Evolutionary conservation across 2,113 vertebrate genomes (phyloP).

Genomic region (Suricata suricatta): DNA sequence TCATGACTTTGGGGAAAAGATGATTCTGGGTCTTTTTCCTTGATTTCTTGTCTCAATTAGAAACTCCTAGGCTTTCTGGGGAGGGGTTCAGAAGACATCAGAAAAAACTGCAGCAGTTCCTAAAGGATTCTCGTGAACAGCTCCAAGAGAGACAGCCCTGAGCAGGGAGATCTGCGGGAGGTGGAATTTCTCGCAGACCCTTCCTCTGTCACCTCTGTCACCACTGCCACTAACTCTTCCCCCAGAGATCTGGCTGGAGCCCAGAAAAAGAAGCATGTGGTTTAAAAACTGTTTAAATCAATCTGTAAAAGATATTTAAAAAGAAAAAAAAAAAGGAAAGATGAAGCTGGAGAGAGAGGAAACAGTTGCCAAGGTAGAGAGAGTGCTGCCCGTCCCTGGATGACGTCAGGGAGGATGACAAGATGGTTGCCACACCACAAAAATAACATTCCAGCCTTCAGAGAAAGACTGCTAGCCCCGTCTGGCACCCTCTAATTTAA

Average conservation of each 20-base stretch:
- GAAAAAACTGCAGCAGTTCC: not conserved
- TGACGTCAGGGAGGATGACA: not conserved
- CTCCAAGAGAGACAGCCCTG: slow-evolving; percentile 62
- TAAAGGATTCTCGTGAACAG: not conserved
- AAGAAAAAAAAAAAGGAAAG: not conserved
- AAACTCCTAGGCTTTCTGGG: slow-evolving; percentile 78
- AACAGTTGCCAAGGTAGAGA: slow-evolving; percentile 36
- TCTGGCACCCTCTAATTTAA: slow-evolving; percentile 59
- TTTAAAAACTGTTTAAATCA: slow-evolving; percentile 61
- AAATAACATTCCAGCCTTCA: not conserved
- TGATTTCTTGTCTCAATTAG: slow-evolving; percentile 71
- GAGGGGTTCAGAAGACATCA: not conserved
- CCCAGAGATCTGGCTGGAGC: slow-evolving; percentile 57
- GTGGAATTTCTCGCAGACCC: not conserved
- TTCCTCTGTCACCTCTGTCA: not conserved
- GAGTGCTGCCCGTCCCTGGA: not conserved
- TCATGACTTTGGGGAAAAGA: slow-evolving; percentile 73
- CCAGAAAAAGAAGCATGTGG: slow-evolving; percentile 73
- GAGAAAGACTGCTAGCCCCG: not conserved
- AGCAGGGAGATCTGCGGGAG: not conserved
- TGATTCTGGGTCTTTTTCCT: slow-evolving; percentile 78
- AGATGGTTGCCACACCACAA: slow-evolving; percentile 29
- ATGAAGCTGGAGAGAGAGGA: slow-evolving; percentile 58
- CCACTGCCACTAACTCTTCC: slow-evolving; percentile 64
- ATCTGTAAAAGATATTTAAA: slow-evolving; percentile 31